Base-by-base conservation (phyloP, 2,888 invertebrate genomes). In the Carpatolechia fugitivella region DNA sequence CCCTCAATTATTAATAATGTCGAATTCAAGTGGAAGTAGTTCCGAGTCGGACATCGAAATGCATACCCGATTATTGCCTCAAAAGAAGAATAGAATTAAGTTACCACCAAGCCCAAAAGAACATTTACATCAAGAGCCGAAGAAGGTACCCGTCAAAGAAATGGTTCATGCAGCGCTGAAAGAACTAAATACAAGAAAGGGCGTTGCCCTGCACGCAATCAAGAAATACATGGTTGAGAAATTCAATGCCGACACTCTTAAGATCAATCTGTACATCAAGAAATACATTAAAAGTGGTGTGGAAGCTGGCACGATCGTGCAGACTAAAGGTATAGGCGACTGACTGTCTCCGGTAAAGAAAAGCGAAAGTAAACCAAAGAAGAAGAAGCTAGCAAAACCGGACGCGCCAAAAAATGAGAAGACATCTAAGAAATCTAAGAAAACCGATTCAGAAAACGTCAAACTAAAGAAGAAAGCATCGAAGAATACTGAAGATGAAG, bases 121-220 rank as follows among this genome's bases (percentile, higher is more conserved):
- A n/a, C 35, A n/a, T n/a, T n/a, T n/a, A n/a, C n/a, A n/a, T 13
- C 20, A 29, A 13, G 74, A 73, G 10, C 54, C 58, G 0, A 88
- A 79, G 55, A 86, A 82, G 49, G 4, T 74, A 0, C 71, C 73
- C 0, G 85, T 83, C 0, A 88, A 82, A 58, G 56, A 65, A 0
- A 89, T 89, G 89, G 70, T 89, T 0, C 62, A 69, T 1, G 66
- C 83, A 51, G 85, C 88, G 0, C 59, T 89, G 0, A 63, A 35
- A 0, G 81, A 78, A 1, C 58, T 86, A 0, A 50, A 47, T 1
- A 70, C 62, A 0, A 65, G 86, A 35, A 89, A 88, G 65, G 89
- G 89, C 0, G 79, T 80, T 0, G 88, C 89, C 0, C 38, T 86
- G 0, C 70, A 85, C 36, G 89, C 89, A 0, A 82, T 89, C 1